phyloP scores from a whole-genome alignment of 37 sponge, comb jelly and placozoan genomes.

The Oscarella lobularis region DNA sequence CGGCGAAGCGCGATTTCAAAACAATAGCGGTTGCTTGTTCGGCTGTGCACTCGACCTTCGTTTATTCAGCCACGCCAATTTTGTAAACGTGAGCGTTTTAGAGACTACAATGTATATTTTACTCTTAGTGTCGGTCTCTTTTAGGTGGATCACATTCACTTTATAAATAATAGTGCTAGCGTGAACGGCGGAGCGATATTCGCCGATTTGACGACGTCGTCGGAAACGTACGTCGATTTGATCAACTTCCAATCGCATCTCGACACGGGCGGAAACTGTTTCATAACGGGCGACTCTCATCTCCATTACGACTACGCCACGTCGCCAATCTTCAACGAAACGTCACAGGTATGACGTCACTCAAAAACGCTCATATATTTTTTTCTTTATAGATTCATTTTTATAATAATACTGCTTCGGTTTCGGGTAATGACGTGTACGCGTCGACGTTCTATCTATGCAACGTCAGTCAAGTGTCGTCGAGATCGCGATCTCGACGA shows the following conservation, averaged over 20 bases:
- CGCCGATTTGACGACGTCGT: not conserved
- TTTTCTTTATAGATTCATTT: conserved; percentile 1
- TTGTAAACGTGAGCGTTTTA: not conserved
- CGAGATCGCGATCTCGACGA: too few species aligned
- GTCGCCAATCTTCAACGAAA: too few species aligned
- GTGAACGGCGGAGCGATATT: not conserved
- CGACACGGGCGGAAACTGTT: not conserved
- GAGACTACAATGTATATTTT: not conserved
- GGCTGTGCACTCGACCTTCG: not conserved
- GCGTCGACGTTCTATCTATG: not conserved
- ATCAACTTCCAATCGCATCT: not conserved
- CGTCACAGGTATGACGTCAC: too few species aligned
- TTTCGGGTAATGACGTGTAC: not conserved
- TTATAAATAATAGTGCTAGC: not conserved
- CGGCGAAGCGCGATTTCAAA: not conserved
- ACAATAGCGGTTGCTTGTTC: not conserved
- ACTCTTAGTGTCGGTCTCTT: not conserved
- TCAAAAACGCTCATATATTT: too few species aligned
- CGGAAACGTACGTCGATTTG: not conserved
- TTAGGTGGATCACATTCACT: not conserved
- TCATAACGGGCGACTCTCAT: too few species aligned
- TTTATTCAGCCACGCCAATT: not conserved
- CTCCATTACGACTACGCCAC: too few species aligned
- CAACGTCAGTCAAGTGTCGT: not conserved
- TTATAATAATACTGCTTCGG: not conserved